Evolutionary conservation across 2,113 vertebrate species (phyloP).

Genomic region (Mastomys natalensis): DNA sequence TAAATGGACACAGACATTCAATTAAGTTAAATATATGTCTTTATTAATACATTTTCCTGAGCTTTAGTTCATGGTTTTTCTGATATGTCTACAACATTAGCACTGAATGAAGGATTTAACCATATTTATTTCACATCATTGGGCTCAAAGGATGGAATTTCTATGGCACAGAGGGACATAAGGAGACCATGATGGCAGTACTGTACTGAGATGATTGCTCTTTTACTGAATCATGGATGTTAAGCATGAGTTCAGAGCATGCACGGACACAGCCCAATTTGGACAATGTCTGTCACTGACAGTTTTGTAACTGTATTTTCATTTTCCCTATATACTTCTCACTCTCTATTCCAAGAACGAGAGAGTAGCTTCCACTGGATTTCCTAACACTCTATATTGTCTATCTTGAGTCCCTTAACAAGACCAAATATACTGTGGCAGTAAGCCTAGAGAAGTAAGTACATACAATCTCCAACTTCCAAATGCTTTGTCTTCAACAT

Average conservation of each 20-base stretch:
- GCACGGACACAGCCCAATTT: not conserved
- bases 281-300: not conserved
- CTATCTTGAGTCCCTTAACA: no score
- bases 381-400: no score
- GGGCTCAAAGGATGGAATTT: not conserved
- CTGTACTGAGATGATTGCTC: not conserved
- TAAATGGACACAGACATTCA: not conserved
- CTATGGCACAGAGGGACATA: not conserved
- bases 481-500: not conserved
- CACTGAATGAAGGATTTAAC: no score
- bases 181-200: not conserved
- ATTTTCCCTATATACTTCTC: not conserved
- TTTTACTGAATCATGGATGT: not conserved
- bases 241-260: not conserved
- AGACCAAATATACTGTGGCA: no score
- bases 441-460: no score
- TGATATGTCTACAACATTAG: not conserved
- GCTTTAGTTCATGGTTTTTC: not conserved
- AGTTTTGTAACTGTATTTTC: not conserved
- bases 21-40: not conserved
- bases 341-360: no score
- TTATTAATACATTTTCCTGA: not conserved
- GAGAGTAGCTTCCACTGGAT: no score
- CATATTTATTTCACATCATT: not conserved
- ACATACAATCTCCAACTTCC: no score